Base-by-base conservation (phyloP, 2,113 vertebrate genomes). In the Epinephelus fuscoguttatus region DNA sequence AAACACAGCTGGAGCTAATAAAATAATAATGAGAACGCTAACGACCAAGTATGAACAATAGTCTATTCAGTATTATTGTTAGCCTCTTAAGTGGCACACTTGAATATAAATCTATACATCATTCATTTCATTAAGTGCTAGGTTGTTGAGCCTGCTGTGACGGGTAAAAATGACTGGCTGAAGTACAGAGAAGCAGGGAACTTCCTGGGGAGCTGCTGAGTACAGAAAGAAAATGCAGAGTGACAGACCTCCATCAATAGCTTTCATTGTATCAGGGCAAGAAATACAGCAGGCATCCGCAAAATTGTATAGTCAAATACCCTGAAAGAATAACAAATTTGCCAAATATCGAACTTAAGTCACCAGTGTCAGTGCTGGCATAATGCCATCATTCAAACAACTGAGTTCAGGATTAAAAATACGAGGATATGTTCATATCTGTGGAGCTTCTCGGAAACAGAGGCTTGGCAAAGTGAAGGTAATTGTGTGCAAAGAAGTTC, bases 1-100 rank as follows among this genome's bases (percentile, higher is more conserved):
- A 62, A 78, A 50, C 17, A 49, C 73, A 62, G 70, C 69, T 68
- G 23, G 25, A 53, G 27, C 40, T 40, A n/a, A 40, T 70, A 30
- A 64, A 80, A 61, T 74, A 59, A 50, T 37, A 17, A 76, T 12
- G 15, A n/a, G 2, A 11, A 42, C 10, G 42, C 40, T 59, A 57
- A 56, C 2, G 4, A n/a, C 56, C 15, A 50, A 45, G 13, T 56
- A 55, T 25, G 30, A n/a, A 62, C 23, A 76, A 42, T 14, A 50
- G 8, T 15, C 42, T 23, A 0, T 14, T 25, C 37, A 68, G 23
- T 61, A 4, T 47, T 70, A 33, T 13, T 25, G 17, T 45, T n/a
- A 15, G 4, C 14, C 49, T 17, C 21, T 64, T 3, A 67, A 73
- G 40, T 25, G 27, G 25, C 2, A 33, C 25, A 52, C 21, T 64